A percentile compares a stretch with the other conserved stretches of the same genome.
phyloP scores from a whole-genome alignment of 2,888 invertebrate genomes.

The Eueremaeus valkanovi region DNA sequence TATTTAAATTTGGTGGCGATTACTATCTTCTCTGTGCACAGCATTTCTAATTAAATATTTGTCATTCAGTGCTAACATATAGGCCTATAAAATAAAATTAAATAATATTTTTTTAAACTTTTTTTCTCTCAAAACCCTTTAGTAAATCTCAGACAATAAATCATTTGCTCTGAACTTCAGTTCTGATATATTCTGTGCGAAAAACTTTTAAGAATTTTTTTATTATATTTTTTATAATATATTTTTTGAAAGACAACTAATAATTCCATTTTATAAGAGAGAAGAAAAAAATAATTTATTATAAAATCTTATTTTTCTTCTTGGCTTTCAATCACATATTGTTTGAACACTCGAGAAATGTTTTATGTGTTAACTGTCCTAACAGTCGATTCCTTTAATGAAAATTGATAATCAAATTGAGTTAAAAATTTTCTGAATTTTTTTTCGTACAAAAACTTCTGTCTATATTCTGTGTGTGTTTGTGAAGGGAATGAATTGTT shows the following conservation, averaged over 20 bases:
- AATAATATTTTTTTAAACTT: background rate
- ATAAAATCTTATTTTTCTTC: background rate
- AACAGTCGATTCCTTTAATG: background rate
- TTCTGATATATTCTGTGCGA: background rate
- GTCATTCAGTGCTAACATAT: background rate
- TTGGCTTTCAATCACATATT: background rate
- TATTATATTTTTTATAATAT: too few relatives aligned
- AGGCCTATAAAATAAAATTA: background rate
- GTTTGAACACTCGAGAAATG: too few relatives aligned
- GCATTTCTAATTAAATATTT: constrained; percentile 6
- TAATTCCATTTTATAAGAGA: background rate
- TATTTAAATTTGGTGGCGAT: too few relatives aligned
- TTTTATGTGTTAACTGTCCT: background rate
- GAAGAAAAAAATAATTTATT: background rate
- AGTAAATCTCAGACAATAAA: background rate
- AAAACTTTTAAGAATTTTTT: background rate
- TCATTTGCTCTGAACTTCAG: constrained; percentile 4
- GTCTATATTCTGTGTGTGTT: background rate
- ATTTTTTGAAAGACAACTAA: background rate
- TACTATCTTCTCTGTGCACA: too few relatives aligned
- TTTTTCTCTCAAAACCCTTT: background rate
- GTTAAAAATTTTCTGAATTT: background rate
- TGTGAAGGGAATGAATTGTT: background rate
- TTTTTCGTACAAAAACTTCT: background rate
- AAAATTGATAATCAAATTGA: constrained; percentile 31